Conservation (phyloP, 2,797 vertebrate genomes). For the Cryptoprocta ferox region DNA sequence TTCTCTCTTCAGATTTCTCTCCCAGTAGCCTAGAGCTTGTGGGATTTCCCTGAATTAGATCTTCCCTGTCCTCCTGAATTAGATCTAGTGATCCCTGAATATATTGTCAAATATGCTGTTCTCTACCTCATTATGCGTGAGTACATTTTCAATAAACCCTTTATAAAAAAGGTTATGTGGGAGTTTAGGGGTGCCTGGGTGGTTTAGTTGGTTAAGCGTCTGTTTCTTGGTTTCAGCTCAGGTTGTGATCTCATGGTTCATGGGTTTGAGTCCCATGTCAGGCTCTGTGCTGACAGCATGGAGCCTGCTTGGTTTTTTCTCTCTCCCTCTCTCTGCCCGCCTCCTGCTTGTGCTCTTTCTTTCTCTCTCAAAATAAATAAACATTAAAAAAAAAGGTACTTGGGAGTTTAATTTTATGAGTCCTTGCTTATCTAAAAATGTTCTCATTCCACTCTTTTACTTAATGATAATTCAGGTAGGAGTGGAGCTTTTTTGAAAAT, state of each 20-base stretch:
- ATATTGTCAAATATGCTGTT: neutral
- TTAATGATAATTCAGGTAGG: neutral
- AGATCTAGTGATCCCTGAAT: neutral
- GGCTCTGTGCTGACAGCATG: neutral
- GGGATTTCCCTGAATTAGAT: neutral
- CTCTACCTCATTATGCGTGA: neutral
- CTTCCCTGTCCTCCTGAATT: neutral
- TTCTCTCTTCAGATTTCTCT: constrained; percentile 18
- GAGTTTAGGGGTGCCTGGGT: neutral
- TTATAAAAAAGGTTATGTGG: neutral
- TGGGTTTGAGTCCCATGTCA: neutral
- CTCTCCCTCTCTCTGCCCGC: neutral
- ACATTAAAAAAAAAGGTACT: neutral
- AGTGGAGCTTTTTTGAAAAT: neutral
- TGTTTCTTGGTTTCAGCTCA: neutral
- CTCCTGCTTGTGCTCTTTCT: neutral
- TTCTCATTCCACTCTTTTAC: neutral
- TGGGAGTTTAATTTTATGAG: neutral
- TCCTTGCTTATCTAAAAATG: neutral
- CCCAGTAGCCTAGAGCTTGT: neutral
- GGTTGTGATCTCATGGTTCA: too few species aligned
- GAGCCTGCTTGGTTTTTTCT: neutral
- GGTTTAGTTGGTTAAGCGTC: neutral
- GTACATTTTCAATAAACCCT: neutral
- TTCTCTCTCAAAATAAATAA: neutral